A percentile compares a stretch with the other conserved stretches of the same genome.
These are phyloP conservation scores for Actenoides hombroni DNA, from an alignment of 2,113 vertebrate genomes.

Conservation along the genomic window DNA sequence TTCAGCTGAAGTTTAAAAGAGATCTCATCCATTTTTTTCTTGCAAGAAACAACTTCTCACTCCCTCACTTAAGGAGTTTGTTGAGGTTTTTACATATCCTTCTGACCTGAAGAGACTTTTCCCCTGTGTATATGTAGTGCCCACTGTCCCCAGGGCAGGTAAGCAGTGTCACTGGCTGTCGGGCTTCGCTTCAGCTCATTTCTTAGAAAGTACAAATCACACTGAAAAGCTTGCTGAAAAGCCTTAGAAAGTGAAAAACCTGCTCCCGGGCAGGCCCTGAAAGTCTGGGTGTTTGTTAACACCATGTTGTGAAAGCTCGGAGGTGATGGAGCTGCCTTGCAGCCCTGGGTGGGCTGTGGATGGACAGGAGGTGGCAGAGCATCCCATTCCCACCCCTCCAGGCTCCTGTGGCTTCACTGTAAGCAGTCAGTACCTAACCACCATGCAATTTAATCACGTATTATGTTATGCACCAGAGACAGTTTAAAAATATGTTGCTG, in stretches of 20 bases:
- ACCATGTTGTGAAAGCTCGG: fast-evolving
- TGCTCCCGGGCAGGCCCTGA: not conserved
- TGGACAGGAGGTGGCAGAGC: not conserved
- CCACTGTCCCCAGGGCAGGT: not conserved
- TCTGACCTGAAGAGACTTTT: not conserved
- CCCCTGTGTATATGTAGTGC: fast-evolving
- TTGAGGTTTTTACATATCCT: not conserved
- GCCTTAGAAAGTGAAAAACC: not conserved
- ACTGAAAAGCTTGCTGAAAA: not conserved
- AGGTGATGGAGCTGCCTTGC: fast-evolving
- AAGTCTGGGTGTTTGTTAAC: not conserved
- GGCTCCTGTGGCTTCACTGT: not conserved
- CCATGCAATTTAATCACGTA: not conserved
- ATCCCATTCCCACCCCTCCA: not conserved
- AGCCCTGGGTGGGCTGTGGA: fast-evolving
- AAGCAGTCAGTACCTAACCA: not conserved
- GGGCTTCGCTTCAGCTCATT: not conserved
- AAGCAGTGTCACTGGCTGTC: not conserved
- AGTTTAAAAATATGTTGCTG: not conserved
- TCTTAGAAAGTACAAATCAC: constrained; percentile 31
- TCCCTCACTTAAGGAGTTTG: not conserved
- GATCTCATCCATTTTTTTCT: not conserved
- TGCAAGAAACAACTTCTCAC: not conserved
- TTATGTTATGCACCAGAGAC: not conserved
- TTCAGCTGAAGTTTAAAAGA: not conserved